Percentiles rank a stretch among this genome's conserved stretches.
These are phyloP conservation scores for Stenopsyche tienmushanensis DNA, from an alignment of 1,140 invertebrate species.

Conservation along the genomic window DNA sequence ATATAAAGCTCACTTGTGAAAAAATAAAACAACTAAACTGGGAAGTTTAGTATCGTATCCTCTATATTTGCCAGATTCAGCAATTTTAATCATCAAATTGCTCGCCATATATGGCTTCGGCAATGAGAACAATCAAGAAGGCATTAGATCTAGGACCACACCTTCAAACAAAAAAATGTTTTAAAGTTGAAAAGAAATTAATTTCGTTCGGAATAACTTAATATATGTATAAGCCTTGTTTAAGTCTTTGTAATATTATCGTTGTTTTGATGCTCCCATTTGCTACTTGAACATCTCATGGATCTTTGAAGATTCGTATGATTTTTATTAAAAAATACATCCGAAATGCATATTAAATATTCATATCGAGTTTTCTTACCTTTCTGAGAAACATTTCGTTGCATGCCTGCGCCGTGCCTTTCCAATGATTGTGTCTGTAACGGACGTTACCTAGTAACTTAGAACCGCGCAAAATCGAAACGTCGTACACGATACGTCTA, in stretches of 20 bases:
- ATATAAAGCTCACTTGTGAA: too few species aligned
- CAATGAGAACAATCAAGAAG: too few species aligned
- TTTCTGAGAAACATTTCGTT: constrained; percentile 74
- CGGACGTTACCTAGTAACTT: constrained; percentile 63
- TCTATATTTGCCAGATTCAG: too few species aligned
- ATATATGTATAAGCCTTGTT: too few species aligned
- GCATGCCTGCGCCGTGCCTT: constrained; percentile 69
- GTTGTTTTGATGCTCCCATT: neutral
- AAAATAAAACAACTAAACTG: too few species aligned
- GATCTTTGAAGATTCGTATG: neutral
- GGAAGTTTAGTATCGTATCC: too few species aligned
- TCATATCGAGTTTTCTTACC: constrained; percentile 54
- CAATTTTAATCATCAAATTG: too few species aligned
- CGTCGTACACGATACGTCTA: constrained; percentile 64
- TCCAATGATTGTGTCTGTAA: constrained; percentile 72
- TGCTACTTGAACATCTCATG: neutral
- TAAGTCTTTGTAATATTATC: neutral
- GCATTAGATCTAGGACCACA: too few species aligned
- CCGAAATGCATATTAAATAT: too few species aligned
- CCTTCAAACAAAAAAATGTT: too few species aligned
- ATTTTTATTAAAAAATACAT: too few species aligned
- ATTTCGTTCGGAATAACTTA: neutral
- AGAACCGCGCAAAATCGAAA: constrained; percentile 62
- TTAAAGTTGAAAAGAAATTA: neutral
- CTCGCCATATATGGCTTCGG: too few species aligned